Evolutionary conservation across 1,140 invertebrate species (phyloP), one percentile per base, ranked within the genome.

Genomic region (Pinna nobilis): DNA sequence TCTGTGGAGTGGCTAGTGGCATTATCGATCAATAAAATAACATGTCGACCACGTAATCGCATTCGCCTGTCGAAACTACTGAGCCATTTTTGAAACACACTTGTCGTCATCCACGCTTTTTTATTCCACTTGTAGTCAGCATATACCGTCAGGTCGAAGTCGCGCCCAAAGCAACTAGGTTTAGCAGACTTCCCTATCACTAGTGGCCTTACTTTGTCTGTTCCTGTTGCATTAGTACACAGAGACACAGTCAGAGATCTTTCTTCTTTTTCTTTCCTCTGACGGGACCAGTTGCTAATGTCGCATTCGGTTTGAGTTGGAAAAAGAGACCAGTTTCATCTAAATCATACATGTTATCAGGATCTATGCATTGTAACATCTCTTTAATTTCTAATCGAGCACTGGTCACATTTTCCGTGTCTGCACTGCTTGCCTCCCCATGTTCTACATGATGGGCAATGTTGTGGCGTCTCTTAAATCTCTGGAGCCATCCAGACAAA

Each of bases 11-110:
- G 78, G 15, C 65, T 50, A 9, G 79, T 47, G 28, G 50, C 77
- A 41, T 82, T 82, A 66, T 82, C 77, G 7, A 79, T 4, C 7
- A 76, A 28, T 7, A 83, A 18, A 1, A 78, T n/a, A 33, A 82
- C 53, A 4, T 74, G 41, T 18, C 63, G 39, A 15, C 41, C 33
- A 57, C 76, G 25, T 32, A 49, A 35, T 44, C 28, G 5, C 41
- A 78, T 76, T 73, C 76, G 73, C 15, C n/a, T 15, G 35, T 61
- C 33, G 23, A 61, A 61, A 11, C 41, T 20, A 2, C 13, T n/a
- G 5, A 61, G 15, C 59, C 59, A 37, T 18, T 61, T 4, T 44
- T 37, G 33, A 25, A 61, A 61, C 1, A 61, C 5, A n/a, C 25
- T n/a, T 41, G 33, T 20, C 1, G 59, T 61, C 59, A 61, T 61